Conservation (phyloP, 2,113 vertebrate genomes). For the Dipodomys spectabilis region DNA sequence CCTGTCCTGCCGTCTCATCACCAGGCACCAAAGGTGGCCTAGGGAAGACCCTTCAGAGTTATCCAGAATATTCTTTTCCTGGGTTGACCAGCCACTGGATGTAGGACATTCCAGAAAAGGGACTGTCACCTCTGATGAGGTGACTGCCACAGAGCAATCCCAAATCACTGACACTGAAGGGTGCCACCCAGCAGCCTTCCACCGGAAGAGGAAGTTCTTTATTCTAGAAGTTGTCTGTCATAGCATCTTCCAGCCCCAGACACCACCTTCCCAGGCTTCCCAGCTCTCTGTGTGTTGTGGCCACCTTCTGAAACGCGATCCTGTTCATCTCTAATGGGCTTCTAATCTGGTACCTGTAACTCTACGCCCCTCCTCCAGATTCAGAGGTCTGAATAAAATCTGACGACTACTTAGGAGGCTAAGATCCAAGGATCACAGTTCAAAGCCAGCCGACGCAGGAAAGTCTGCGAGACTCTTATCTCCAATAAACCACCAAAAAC, state of each 20-base stretch:
- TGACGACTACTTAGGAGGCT: too few relatives aligned
- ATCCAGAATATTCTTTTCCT: background rate
- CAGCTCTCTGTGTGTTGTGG: background rate
- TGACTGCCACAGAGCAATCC: background rate
- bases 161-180: background rate
- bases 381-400: too few relatives aligned
- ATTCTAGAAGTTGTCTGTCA: background rate
- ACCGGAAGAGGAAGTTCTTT: background rate
- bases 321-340: background rate
- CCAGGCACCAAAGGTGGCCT: fast-evolving
- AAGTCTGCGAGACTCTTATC: too few relatives aligned
- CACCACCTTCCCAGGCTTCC: background rate
- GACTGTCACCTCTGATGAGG: background rate
- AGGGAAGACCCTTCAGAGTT: background rate
- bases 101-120: background rate
- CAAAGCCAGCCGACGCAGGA: too few relatives aligned
- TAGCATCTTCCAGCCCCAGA: fast-evolving
- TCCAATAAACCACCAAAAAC: too few relatives aligned
- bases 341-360: background rate
- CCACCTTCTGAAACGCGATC: background rate
- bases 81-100: background rate
- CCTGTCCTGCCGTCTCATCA: background rate
- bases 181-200: background rate
- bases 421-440: too few relatives aligned
- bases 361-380: background rate